Evolutionary conservation across 2,888 invertebrate genomes (phyloP), one percentile per base, ranked within the genome.

Genomic region (Dendrolimus houi): DNA sequence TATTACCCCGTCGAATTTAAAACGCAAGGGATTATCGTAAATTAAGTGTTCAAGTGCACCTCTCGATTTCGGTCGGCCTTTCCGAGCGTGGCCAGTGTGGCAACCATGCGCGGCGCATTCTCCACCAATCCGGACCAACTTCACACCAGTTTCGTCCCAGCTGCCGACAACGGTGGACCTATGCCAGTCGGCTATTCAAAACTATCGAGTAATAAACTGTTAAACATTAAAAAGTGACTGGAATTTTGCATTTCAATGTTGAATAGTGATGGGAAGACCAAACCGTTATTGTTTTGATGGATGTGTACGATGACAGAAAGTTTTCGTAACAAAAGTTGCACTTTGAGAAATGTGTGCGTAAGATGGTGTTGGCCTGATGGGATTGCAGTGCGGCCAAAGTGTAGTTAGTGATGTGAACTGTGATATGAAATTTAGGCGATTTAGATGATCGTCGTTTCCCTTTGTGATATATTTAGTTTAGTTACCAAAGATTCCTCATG

Each of bases 401-500:
- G 83, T 88, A 87, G 87, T 74, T 87, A 89, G 89, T 87, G 85
- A 89, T 88, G 89, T 86, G 85, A 79, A 83, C 85, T 88, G 89
- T 90, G 89, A 89, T 88, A 88, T 82, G 81, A 85, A 82, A 85
- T 76, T 79, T 81, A 82, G 85, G 81, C 87, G 80, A 77, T 86
- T 83, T 87, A 87, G 85, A 90, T 90, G 89, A 89, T 88, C 86
- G 88, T 77, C 85, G 77, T 74, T 73, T 71, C 72, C 75, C 72
- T 71, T 81, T 86, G 90, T 90, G 90, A 90, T 89, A 88, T 75
- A 76, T 78, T 83, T 89, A 88, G 87, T 86, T 88, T 89, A 88
- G 86, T 88, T 87, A 85, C 90, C 89, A 90, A 90, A 89, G 89
- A 90, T 83, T 90, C 90, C 89, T 88, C 79, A 90, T 90, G 90